Base-by-base conservation (phyloP, 2,888 invertebrate species). In the Idaea dimidiata region DNA sequence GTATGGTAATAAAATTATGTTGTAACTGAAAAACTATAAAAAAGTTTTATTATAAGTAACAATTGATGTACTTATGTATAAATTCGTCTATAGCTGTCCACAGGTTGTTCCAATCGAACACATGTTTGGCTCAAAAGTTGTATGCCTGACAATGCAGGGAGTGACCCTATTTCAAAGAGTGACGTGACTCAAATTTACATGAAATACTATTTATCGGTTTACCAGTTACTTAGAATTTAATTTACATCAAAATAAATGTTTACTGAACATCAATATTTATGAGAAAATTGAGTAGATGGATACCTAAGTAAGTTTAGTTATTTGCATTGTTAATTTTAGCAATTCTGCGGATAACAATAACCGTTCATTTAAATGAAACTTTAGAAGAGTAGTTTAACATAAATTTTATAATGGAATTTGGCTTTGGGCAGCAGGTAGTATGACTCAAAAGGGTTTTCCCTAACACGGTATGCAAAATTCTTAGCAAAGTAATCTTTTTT, bases 131-230 rank as follows among this genome's bases (percentile, higher is more conserved):
- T 54, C 54, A 70, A 66, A 66, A 67, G 65, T 69, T 61, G 17
- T 64, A 57, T 61, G 60, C 63, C 62, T 74, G 67, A 81, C 79
- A 78, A 77, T 78, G 71, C 64, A 58, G 70, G 81, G 77, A 75
- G 78, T 72, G 75, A 75, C 76, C 71, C 66, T 67, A 59, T 75
- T 72, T 63, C 66, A 66, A 71, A 68, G 72, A 68, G 70, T 71
- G 74, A 75, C 71, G 67, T 61, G 57, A 62, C 43, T 14, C 43
- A 43, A 14, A 43, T 64, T 66, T 66, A 60, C 65, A 65, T 54
- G 31, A 62, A 65, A 64, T 64, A 60, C 60, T 63, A 62, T 67
- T 65, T 59, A 63, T 63, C 60, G 59, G 43, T 64, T 66, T 65
- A 43, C 43, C 43, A 43, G 43, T 43, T 63, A 65, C 58, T 60